Evolutionary conservation across 2,797 vertebrate genomes (phyloP), one percentile per base, ranked within the genome.

Genomic region (Nasua narica): DNA sequence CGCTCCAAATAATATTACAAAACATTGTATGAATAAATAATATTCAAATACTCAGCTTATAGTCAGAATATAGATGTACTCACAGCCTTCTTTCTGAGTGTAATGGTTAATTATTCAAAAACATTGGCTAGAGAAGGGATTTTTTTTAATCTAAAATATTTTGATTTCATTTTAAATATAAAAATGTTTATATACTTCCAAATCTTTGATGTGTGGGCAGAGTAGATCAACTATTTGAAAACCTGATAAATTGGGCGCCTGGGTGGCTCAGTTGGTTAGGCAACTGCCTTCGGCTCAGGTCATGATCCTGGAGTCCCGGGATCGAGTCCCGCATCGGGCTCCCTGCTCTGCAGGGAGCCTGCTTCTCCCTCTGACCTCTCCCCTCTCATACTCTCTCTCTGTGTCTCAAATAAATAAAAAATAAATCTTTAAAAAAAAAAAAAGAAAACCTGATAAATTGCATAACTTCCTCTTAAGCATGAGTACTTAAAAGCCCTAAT

Each of bases 21-120:
- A 89, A 82, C 78, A 21, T 85, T 56, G 35, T 70, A 65, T 89
- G 85, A 70, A 70, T 94, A 83, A 95, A 84, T 52, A 84, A 90
- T 82, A 29, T 91, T 3, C 15, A 84, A 67, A 37, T 74, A 96
- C 65, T 85, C 37, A 37, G 5, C 58, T 92, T 72, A 85, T 76
- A 82, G 94, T 96, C 3, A 90, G 56, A 93, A 97, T 89, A 85
- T 77, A 93, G 14, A 15, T 87, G 25, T 48, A 50, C 52, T 87
- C 79, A 43, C 43, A 70, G 3, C 16, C 25, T 86, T 70, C n/a
- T 48, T 7, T 60, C 56, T 91, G 48, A 18, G 27, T 70, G 27
- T 86, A 91, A 46, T 84, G 78, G 7, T 87, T 78, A 78, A 23
- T 88, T 87, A 72, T 88, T 88, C 19, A 46, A 37, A 93, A 94